phyloP scores from a whole-genome alignment of 2,797 vertebrate species.

The Protonibea diacanthus region DNA sequence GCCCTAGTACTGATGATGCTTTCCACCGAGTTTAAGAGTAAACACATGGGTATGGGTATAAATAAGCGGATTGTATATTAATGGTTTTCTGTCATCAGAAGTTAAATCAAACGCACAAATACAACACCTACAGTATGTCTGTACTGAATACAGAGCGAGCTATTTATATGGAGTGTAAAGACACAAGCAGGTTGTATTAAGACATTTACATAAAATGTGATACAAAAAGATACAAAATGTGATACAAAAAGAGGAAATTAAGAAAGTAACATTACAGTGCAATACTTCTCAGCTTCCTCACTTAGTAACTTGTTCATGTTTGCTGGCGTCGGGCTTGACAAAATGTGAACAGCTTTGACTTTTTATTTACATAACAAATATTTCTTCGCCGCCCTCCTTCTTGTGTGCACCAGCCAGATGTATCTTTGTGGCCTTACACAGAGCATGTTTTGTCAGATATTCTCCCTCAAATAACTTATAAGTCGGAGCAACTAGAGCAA shows the following conservation, averaged over 20 bases:
- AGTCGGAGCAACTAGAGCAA: not conserved
- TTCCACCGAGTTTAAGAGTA: not conserved
- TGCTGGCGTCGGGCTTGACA: not conserved
- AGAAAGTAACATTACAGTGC: not conserved
- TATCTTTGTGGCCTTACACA: not conserved
- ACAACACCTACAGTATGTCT: not conserved
- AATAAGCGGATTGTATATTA: not conserved
- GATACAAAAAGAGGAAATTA: not conserved
- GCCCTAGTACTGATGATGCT: not conserved
- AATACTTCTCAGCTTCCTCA: not conserved
- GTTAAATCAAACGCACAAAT: not conserved
- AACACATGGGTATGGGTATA: not conserved
- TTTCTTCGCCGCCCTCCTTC: not conserved
- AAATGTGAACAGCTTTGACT: not conserved
- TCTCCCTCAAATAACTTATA: not conserved
- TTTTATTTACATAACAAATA: not conserved
- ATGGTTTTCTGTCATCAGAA: not conserved
- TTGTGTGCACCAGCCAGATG: not conserved
- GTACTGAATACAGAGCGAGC: too few relatives aligned
- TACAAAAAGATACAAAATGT: not conserved
- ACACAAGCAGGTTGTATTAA: not conserved
- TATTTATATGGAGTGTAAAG: too few relatives aligned
- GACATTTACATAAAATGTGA: not conserved
- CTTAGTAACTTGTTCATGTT: constrained; percentile 1
- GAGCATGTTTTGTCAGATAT: constrained; percentile 1